A percentile compares a stretch with the other conserved stretches of the same genome.
phyloP scores from a whole-genome alignment of 92 coral and sea anemone species.

The Siderastrea radians region DNA sequence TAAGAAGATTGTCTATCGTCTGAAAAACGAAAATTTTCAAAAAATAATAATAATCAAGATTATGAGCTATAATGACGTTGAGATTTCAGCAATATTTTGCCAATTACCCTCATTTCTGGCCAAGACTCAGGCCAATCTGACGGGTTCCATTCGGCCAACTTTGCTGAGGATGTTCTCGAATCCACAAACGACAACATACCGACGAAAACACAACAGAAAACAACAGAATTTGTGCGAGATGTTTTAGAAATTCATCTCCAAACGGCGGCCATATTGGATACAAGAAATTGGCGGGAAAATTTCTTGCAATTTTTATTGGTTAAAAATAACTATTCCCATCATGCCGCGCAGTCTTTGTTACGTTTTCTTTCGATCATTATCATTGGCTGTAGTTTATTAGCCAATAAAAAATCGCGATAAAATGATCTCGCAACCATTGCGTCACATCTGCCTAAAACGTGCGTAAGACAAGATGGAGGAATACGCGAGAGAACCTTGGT shows the following conservation, averaged over 20 bases:
- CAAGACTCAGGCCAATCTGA: constrained; percentile 94
- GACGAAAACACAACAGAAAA: neutral
- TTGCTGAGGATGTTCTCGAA: constrained; percentile 31
- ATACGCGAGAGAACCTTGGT: constrained; percentile 99
- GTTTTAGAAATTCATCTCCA: neutral
- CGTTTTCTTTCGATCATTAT: constrained; percentile 20
- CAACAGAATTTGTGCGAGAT: neutral
- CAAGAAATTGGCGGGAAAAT: constrained; percentile 67
- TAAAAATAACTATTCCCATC: constrained; percentile 18
- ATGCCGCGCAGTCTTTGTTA: constrained; percentile 2
- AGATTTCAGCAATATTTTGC: neutral
- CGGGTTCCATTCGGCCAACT: constrained; percentile 79
- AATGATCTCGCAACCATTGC: constrained; percentile 58
- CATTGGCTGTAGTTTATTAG: constrained; percentile 38
- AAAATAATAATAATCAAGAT: neutral
- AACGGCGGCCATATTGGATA: constrained; percentile 58
- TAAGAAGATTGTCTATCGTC: constrained; percentile 90
- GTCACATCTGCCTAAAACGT: constrained; percentile 81
- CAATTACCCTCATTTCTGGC: constrained; percentile 85
- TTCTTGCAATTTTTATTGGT: constrained; percentile 45
- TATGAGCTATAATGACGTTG: neutral
- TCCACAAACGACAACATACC: constrained; percentile 5
- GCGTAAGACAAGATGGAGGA: constrained; percentile 92
- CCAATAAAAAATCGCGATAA: constrained; percentile 70
- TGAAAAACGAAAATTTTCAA: constrained; percentile 13